Evolutionary conservation across 2,113 vertebrate genomes (phyloP).

Genomic region (Tricholaema leucomelas): DNA sequence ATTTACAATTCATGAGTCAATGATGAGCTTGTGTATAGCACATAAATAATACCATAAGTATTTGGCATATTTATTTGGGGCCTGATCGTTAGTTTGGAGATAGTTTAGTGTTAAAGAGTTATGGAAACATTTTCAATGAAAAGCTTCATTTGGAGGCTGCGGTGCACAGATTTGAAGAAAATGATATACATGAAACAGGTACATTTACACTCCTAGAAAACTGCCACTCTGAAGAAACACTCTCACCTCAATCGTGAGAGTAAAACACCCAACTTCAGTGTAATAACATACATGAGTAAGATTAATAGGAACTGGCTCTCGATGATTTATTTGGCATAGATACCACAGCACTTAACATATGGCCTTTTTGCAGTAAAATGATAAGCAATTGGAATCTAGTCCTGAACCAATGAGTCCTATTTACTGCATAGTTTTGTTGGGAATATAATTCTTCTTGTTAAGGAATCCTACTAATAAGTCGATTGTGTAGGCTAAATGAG

Average conservation of each 20-base stretch:
- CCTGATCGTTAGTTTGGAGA: conserved; percentile 34
- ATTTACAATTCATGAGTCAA: conserved; percentile 76
- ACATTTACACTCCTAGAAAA: conserved; percentile 24
- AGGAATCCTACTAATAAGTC: neutral
- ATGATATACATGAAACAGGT: neutral
- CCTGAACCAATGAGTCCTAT: neutral
- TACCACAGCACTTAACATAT: neutral
- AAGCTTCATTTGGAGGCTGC: neutral
- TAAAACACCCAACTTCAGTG: neutral
- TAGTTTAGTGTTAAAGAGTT: conserved; percentile 29
- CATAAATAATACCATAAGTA: conserved; percentile 61
- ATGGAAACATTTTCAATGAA: conserved; percentile 47
- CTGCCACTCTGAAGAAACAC: neutral
- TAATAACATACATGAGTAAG: neutral
- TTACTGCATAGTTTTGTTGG: neutral
- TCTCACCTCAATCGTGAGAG: conserved; percentile 1
- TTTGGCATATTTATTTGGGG: conserved; percentile 62
- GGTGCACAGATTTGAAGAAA: conserved; percentile 9
- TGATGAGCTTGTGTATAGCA: conserved; percentile 59
- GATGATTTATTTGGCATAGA: conserved; percentile 7
- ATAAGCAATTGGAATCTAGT: neutral
- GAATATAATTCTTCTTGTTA: neutral
- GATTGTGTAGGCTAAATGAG: conserved; percentile 16
- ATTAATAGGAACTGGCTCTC: neutral
- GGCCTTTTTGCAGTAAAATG: neutral